These are phyloP conservation scores for Proterorhinus semilunaris DNA, from an alignment of 2,113 vertebrate species.

Conservation along the genomic window DNA sequence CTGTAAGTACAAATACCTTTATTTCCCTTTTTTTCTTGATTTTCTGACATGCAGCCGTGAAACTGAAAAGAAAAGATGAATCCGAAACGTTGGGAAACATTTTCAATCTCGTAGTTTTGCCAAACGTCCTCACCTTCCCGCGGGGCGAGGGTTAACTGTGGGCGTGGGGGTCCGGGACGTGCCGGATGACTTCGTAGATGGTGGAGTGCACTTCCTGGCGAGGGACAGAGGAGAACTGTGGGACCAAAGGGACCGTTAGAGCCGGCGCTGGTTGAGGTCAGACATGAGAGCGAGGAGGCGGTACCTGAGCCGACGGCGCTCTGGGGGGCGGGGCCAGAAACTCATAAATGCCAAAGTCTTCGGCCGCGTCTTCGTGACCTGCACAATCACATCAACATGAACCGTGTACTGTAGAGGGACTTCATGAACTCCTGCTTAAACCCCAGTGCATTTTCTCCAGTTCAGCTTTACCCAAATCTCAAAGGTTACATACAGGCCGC, in stretches of 20 bases:
- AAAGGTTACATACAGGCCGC: no score
- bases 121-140: not conserved
- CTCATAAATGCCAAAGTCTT: slow-evolving; percentile 97
- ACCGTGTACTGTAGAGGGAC: no score
- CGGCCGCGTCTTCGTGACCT: slow-evolving; percentile 92
- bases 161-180: slow-evolving; percentile 74
- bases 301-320: slow-evolving; percentile 81
- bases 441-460: no score
- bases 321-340: slow-evolving; percentile 88
- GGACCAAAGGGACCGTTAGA: slow-evolving; percentile 1
- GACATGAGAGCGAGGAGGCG: not conserved
- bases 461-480: no score
- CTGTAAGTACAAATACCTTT: no score
- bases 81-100: slow-evolving; percentile 4
- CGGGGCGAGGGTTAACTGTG: slow-evolving; percentile 55
- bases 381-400: slow-evolving; percentile 26
- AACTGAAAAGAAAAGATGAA: no score
- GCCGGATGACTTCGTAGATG: slow-evolving; percentile 81
- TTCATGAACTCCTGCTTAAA: no score
- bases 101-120: not conserved
- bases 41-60: no score
- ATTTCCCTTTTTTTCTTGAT: no score
- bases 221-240: slow-evolving; percentile 75
- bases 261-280: not conserved
- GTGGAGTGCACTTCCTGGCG: slow-evolving; percentile 77